Evolutionary conservation across 2,797 vertebrate species (phyloP).

Genomic region (Petrocephalus schoutedeni): DNA sequence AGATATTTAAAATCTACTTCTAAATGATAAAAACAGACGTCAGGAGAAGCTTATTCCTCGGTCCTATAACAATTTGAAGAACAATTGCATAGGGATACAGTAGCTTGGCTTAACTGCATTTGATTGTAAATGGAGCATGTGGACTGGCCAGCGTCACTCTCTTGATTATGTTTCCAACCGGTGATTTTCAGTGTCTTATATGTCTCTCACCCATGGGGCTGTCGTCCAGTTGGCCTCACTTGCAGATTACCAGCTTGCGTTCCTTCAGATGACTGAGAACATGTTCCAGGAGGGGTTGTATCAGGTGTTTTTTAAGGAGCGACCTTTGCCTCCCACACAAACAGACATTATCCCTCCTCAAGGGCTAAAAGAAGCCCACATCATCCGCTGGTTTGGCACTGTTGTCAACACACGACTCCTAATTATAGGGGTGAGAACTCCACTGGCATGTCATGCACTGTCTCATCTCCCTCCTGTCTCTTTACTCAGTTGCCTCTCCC

Average conservation of each 20-base stretch:
- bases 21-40: not conserved
- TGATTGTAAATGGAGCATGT: not conserved
- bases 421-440: slow-evolving; percentile 55
- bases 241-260: not conserved
- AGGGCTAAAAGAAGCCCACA: slow-evolving; percentile 49
- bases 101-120: not conserved
- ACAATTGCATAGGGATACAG: too few species aligned
- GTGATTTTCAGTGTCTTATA: not conserved
- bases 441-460: not conserved
- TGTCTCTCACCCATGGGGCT: not conserved
- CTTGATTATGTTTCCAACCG: not conserved
- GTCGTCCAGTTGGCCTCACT: not conserved
- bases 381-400: slow-evolving; percentile 62
- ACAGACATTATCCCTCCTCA: slow-evolving; percentile 5
- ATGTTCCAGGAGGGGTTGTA: slow-evolving; percentile 70
- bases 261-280: slow-evolving; percentile 57
- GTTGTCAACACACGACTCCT: slow-evolving; percentile 60
- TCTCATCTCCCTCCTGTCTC: not conserved
- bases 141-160: not conserved
- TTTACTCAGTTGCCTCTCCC: not conserved
- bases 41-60: not conserved
- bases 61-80: not conserved
- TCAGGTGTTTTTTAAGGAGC: slow-evolving; percentile 60
- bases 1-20: not conserved
- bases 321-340: slow-evolving; percentile 4